Base-by-base conservation (phyloP, 2,113 vertebrate genomes). In the Laticauda laticaudata region DNA sequence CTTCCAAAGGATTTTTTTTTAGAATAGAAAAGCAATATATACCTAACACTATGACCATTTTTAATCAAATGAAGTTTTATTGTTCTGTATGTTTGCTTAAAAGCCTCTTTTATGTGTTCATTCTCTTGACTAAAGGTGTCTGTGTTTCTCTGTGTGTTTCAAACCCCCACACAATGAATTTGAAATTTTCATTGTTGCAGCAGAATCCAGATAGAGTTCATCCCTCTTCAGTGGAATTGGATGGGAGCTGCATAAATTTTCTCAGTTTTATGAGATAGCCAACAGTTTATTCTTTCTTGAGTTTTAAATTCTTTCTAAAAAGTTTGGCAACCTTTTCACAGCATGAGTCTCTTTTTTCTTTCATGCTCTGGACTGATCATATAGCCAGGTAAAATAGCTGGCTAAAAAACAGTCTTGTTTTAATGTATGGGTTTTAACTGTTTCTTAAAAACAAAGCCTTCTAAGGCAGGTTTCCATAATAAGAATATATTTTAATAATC, bases 11-110 rank as follows among this genome's bases (percentile, higher is more conserved):
- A 15, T 45, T 45, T 8, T 48, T 51, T 51, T 51, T 51, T 51
- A 81, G 75, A 81, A 21, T 21, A 81, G 34, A 81, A 39, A 56
- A 23, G 15, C 54, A 89, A 39, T 21, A 9, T 89, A 26, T 54
- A n/a, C 5, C 51, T 53, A 87, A 88, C 51, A 29, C 15, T n/a
- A 29, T 11, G 53, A 21, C 29, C 18, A 2, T 20, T n/a, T 88
- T 88, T 55, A 88, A 88, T 88, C 87, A 88, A 88, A 88, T 88
- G 87, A 88, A 55, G 10, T 20, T 54, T 88, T 54, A 88, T 88
- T 18, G 51, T 54, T 88, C 26, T 55, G 51, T n/a, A 54, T 88
- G 51, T n/a, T 88, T 34, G 51, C 15, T 88, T 54, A 88, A 54
- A 81, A 81, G 34, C 75, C 75, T 81, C 6, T 81, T 81, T 81